Percentiles rank a stretch among this genome's conserved stretches.
phyloP scores from a whole-genome alignment of 1,140 invertebrate species.

The Drosophila equinoxialis region DNA sequence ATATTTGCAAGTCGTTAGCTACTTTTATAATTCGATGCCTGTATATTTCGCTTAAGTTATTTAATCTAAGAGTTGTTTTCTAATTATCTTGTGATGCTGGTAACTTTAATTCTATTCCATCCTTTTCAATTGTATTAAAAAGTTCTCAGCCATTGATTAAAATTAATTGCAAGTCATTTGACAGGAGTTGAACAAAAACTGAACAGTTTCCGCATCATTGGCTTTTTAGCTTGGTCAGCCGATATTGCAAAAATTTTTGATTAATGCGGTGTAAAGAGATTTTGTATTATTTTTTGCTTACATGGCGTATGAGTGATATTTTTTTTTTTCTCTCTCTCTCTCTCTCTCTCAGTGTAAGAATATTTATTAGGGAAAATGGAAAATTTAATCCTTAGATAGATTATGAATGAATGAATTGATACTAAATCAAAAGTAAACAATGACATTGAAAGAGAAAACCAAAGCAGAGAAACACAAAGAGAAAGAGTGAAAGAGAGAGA shows the following conservation, averaged over 20 bases:
- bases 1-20: too few species aligned
- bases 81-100: too few species aligned
- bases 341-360: too few species aligned
- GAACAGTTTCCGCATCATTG: constrained; percentile 67
- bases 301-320: constrained; percentile 51
- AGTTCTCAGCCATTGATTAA: constrained; percentile 51
- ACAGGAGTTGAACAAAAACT: constrained; percentile 37
- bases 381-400: background rate
- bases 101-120: background rate
- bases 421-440: constrained; percentile 52
- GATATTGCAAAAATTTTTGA: constrained; percentile 59
- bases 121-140: constrained; percentile 24
- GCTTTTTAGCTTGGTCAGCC: constrained; percentile 27
- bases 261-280: constrained; percentile 55
- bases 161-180: constrained; percentile 63
- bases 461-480: constrained; percentile 18
- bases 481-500: background rate
- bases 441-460: constrained; percentile 29
- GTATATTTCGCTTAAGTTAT: too few species aligned
- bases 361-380: background rate
- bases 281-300: background rate
- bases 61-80: too few species aligned
- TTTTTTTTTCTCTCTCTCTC: background rate
- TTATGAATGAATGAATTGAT: constrained; percentile 30
- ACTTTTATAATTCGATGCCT: too few species aligned